phyloP scores from a whole-genome alignment of 2,888 invertebrate species.

The Chorisops tibialis region DNA sequence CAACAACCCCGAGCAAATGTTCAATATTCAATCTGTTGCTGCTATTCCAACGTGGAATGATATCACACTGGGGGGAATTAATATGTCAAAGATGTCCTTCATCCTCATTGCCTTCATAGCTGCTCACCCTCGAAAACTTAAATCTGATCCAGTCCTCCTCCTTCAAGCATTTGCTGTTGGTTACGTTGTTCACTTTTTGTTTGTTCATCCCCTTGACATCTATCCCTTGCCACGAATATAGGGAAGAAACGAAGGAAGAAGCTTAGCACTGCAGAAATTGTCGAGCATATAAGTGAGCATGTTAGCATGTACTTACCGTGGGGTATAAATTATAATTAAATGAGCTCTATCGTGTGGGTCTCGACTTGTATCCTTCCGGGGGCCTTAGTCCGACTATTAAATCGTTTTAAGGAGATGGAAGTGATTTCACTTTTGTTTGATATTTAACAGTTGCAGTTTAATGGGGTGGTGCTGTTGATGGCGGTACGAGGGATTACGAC shows the following conservation, averaged over 20 bases:
- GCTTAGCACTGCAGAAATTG: conserved; percentile 23
- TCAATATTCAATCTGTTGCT: conserved; percentile 23
- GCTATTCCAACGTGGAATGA: conserved; percentile 4
- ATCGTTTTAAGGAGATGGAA: conserved; percentile 10
- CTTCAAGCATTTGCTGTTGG: no score
- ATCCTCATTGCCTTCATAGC: not conserved
- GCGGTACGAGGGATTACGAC: not conserved
- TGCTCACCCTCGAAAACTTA: no score
- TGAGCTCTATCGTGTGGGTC: conserved; percentile 6
- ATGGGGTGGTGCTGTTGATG: not conserved
- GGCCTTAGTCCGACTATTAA: conserved; percentile 9
- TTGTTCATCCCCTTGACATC: no score
- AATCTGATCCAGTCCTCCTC: not conserved
- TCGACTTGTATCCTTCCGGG: not conserved
- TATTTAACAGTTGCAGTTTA: conserved; percentile 18
- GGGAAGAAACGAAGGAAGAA: not conserved
- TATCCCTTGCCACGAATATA: conserved; percentile 9
- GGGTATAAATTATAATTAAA: conserved; percentile 25
- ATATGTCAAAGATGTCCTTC: conserved; percentile 23
- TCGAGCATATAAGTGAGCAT: not conserved
- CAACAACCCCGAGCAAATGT: not conserved
- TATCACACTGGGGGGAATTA: conserved; percentile 10
- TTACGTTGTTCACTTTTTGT: no score
- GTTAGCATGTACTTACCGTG: not conserved
- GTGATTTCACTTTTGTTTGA: conserved; percentile 22